phyloP scores from a whole-genome alignment of 2,888 invertebrate genomes.

The Elegia similella region DNA sequence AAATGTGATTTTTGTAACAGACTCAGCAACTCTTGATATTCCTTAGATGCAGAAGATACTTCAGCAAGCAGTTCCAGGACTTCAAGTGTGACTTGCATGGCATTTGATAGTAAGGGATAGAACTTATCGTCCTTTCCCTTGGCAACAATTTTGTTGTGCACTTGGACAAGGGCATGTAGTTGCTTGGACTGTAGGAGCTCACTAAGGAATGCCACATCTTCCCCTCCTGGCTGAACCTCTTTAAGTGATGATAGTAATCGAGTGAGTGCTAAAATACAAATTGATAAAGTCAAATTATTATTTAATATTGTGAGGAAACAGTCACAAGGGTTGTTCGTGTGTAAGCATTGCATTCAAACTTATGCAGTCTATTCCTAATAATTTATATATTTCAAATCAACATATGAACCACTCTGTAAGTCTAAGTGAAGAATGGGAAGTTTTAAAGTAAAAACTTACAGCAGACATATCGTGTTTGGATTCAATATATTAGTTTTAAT shows the following conservation, averaged over 20 bases:
- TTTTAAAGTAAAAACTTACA: no score
- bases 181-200: constrained; percentile 92
- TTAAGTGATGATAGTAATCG: constrained; percentile 91
- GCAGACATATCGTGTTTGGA: no score
- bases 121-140: constrained; percentile 92
- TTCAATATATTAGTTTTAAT: no score
- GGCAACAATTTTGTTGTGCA: constrained; percentile 93
- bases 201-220: constrained; percentile 92
- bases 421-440: no score
- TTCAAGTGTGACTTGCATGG: constrained; percentile 91
- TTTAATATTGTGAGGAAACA: no score
- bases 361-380: no score
- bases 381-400: no score
- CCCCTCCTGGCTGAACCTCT: constrained; percentile 90
- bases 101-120: constrained; percentile 91
- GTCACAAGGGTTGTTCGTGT: no score
- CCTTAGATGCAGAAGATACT: constrained; percentile 85
- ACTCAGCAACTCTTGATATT: constrained; percentile 90
- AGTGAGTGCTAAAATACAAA: constrained; percentile 84
- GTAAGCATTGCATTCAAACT: no score
- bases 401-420: no score
- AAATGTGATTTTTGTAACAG: constrained; percentile 92
- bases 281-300: no score
- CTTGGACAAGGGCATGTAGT: constrained; percentile 93
- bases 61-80: constrained; percentile 88